phyloP scores from a whole-genome alignment of 2,113 vertebrate genomes.

The Ivindomyrus marchei region DNA sequence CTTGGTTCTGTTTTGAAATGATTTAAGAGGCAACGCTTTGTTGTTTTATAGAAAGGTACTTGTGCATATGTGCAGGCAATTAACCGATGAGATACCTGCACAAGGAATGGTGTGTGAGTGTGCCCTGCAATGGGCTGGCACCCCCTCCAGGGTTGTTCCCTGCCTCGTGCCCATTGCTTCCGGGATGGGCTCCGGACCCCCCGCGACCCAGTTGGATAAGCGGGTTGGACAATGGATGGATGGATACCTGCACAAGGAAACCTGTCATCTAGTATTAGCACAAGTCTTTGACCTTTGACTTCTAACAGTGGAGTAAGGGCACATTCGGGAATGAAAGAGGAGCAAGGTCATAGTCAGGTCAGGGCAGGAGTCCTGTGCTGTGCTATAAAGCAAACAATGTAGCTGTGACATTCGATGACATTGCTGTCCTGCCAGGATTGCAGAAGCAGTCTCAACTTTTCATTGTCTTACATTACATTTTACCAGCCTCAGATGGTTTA shows the following conservation, averaged over 20 bases:
- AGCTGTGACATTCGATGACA: background rate
- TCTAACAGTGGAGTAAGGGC: background rate
- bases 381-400: background rate
- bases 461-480: background rate
- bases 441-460: background rate
- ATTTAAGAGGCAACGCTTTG: background rate
- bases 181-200: no score
- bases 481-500: background rate
- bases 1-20: background rate
- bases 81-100: background rate
- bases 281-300: background rate
- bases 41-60: background rate
- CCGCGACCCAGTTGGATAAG: no score
- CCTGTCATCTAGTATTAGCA: background rate
- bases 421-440: background rate
- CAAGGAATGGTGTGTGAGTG: background rate
- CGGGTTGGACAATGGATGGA: no score
- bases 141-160: no score
- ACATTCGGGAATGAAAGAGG: background rate
- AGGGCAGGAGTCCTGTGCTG: background rate
- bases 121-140: no score
- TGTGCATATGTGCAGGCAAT: background rate
- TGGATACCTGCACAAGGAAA: background rate
- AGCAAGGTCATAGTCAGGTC: background rate
- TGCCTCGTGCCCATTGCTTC: no score